Percentiles rank a stretch among this genome's conserved stretches.
Conservation (phyloP, 1,140 invertebrate genomes). For the Meteorus sp. region DNA sequence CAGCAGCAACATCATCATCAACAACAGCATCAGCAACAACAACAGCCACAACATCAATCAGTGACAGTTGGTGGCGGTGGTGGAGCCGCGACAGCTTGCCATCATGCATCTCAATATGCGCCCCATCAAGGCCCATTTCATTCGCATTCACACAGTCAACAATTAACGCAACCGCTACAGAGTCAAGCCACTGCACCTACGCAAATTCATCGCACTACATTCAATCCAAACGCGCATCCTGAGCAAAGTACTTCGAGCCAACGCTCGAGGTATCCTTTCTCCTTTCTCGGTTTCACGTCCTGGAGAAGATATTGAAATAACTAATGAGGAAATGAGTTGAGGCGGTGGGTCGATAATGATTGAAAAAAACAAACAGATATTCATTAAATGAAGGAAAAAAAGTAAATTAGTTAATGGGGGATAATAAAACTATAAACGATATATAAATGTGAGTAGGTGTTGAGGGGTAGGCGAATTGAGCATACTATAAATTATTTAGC, state of each 20-base stretch:
- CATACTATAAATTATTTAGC: no score
- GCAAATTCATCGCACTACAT: slow-evolving; percentile 43
- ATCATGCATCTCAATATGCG: slow-evolving; percentile 11
- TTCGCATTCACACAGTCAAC: slow-evolving; percentile 27
- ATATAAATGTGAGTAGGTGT: no score
- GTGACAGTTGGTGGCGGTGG: no score
- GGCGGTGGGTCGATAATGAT: no score
- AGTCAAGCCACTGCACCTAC: slow-evolving; percentile 33
- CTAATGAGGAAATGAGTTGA: no score
- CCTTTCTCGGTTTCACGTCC: slow-evolving; percentile 52
- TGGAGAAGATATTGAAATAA: slow-evolving; percentile 52
- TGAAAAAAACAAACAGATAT: no score
- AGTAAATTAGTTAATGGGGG: slow-evolving; percentile 14
- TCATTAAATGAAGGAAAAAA: background rate
- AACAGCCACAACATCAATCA: slow-evolving; percentile 8
- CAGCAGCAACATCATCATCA: slow-evolving; percentile 6
- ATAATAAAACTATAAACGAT: no score
- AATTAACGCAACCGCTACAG: slow-evolving; percentile 41
- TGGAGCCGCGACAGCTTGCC: background rate
- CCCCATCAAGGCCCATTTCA: slow-evolving; percentile 13
- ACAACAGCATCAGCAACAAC: slow-evolving; percentile 18
- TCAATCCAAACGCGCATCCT: slow-evolving; percentile 40
- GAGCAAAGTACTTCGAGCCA: slow-evolving; percentile 41
- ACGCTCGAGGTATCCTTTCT: slow-evolving; percentile 49
- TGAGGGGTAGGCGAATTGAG: no score